These are phyloP conservation scores for Penaeus monodon DNA, from an alignment of 2,888 invertebrate genomes.

Conservation along the genomic window DNA sequence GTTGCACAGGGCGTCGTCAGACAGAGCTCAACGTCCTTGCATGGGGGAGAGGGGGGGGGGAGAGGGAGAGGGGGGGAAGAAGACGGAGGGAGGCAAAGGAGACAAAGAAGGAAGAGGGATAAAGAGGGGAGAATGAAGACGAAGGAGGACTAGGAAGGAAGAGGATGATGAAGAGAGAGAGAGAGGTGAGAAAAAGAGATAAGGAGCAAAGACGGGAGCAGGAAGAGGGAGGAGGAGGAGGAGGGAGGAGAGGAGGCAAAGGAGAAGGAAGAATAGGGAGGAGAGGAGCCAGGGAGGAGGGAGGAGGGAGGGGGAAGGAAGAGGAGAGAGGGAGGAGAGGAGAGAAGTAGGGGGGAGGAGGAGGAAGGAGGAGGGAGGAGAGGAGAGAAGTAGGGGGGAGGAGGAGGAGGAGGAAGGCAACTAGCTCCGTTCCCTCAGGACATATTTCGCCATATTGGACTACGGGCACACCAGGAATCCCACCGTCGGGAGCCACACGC, in stretches of 20 bases:
- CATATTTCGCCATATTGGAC: slow-evolving; percentile 36
- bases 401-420: not conserved
- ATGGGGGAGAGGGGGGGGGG: no score
- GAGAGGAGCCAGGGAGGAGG: not conserved
- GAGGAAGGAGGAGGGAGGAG: not conserved
- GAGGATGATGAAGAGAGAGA: not conserved
- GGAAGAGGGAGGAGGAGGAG: not conserved
- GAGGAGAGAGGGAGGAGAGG: not conserved
- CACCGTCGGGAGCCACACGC: not conserved
- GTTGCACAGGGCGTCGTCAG: no score
- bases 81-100: no score
- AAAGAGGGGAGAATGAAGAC: no score
- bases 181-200: no score
- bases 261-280: not conserved
- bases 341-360: not conserved
- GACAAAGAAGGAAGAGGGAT: no score
- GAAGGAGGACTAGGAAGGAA: no score
- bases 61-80: no score
- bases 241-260: not conserved
- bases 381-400: not conserved
- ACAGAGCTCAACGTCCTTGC: no score
- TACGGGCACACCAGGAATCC: slow-evolving; percentile 19
- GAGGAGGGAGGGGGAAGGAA: not conserved
- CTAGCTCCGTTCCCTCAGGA: slow-evolving; percentile 26
- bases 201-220: not conserved